Evolutionary conservation across 2,888 invertebrate genomes (phyloP).

Genomic region (Diadegma fenestrale): DNA sequence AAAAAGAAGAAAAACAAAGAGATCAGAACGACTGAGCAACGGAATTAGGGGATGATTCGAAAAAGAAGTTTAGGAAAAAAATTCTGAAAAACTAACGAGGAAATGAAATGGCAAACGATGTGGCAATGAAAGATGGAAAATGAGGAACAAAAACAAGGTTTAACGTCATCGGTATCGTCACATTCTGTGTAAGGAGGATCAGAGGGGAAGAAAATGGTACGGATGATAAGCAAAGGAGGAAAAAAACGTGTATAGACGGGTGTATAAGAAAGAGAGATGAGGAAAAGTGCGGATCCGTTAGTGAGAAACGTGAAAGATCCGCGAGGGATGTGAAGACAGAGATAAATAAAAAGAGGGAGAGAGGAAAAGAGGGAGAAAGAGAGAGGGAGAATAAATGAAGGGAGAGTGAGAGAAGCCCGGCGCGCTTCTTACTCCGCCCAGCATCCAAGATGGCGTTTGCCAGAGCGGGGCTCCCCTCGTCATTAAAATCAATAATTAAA

Average conservation of each 20-base stretch:
- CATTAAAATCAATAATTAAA: slow-evolving; percentile 85
- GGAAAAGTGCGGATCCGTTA: slow-evolving; percentile 61
- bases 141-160: slow-evolving; percentile 46
- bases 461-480: slow-evolving; percentile 81
- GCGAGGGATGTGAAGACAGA: slow-evolving; percentile 50
- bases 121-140: slow-evolving; percentile 47
- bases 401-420: slow-evolving; percentile 74
- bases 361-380: slow-evolving; percentile 64
- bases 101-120: slow-evolving; percentile 18
- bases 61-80: not conserved
- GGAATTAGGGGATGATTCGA: not conserved
- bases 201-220: slow-evolving; percentile 48
- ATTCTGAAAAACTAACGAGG: slow-evolving; percentile 22
- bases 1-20: not conserved
- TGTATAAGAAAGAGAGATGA: slow-evolving; percentile 47
- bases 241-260: slow-evolving; percentile 46
- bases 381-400: slow-evolving; percentile 63
- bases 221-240: slow-evolving; percentile 39
- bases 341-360: slow-evolving; percentile 61
- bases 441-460: slow-evolving; percentile 85
- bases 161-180: slow-evolving; percentile 76
- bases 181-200: slow-evolving; percentile 68
- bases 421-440: slow-evolving; percentile 84
- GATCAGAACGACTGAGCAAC: not conserved
- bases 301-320: slow-evolving; percentile 66